A percentile compares a stretch with the other conserved stretches of the same genome.
Evolutionary conservation across 2,113 vertebrate species (phyloP).

Genomic region (Cnemophilus loriae): DNA sequence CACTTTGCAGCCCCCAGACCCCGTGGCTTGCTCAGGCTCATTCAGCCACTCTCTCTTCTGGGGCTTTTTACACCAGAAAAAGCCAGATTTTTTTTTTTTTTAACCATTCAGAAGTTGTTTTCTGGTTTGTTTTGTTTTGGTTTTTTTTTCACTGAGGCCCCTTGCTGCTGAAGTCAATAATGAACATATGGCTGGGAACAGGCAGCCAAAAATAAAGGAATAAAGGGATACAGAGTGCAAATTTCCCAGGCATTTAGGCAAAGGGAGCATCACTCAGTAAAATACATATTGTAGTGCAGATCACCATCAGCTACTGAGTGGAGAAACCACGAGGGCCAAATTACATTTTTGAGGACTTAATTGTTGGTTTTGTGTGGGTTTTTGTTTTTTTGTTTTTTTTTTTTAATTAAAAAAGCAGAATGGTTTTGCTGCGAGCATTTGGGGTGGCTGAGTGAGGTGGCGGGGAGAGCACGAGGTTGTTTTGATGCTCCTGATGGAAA

Average conservation of each 20-base stretch:
- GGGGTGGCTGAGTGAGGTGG: not conserved
- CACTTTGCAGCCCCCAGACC: not conserved
- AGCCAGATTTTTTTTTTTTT: not conserved
- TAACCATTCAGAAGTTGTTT: not conserved
- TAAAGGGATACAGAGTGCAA: not conserved
- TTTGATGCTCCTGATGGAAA: not conserved
- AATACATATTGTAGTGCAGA: not conserved
- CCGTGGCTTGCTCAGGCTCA: not conserved
- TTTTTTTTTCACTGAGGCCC: not conserved
- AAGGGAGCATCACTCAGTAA: not conserved
- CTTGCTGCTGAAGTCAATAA: not conserved
- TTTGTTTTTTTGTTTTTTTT: not conserved
- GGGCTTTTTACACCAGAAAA: not conserved
- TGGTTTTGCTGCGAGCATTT: not conserved
- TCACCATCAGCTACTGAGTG: not conserved
- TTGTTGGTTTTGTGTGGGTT: not conserved
- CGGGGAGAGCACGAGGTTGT: too few relatives aligned
- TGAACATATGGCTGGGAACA: not conserved
- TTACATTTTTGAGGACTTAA: not conserved
- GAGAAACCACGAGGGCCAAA: not conserved
- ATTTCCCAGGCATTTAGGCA: not conserved
- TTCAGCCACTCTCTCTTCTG: rapidly evolving
- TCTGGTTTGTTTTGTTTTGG: not conserved
- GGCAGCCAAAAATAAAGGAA: not conserved
- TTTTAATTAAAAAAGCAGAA: not conserved